Base-by-base conservation (phyloP, 2,888 invertebrate species). In the Phania funesta region DNA sequence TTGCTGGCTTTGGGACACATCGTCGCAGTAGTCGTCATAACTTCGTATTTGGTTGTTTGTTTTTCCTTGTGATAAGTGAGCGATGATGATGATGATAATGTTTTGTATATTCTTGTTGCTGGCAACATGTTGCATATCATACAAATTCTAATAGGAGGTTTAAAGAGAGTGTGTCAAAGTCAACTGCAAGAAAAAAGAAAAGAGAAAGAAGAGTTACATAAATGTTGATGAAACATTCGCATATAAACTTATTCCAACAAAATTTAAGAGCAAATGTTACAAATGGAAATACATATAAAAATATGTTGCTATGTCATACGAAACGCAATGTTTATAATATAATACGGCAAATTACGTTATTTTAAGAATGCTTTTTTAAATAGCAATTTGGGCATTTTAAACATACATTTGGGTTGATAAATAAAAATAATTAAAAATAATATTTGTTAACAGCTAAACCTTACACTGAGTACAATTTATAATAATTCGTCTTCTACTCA, bases 21-120 rank as follows among this genome's bases (percentile, higher is more conserved):
- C 76, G 48, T 68, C 44, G 41, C 68, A 46, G 52, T 35, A 44
- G 13, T 73, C 78, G 71, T 79, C 78, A 79, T 79, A 78, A 79
- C 78, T 79, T 79, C 73, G 78, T 78, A 18, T 65, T 62, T 46
- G 18, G 20, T 7, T 76, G 41, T 29, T 46, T 46, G 18, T 60
- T 13, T 56, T 13, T 32, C 38, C 26, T 38, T 58, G 26, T 56
- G 24, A 29, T 60, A 16, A 56, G 20, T 38, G 38, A 76, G 76
- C n/a, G 60, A 52, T 62, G 68, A 44, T 62, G 56, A 24, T 74
- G 24, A 60, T 56, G n/a, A n/a, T 62, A 13, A 2, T 20, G 24
- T 44, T 8, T 54, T 20, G 24, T 44, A 8, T 54, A 16, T 24
- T 24, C 7, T 13, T 60, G 38, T 58, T 62, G 60, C 48, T 26